Base-by-base conservation (phyloP, 2,888 invertebrate genomes). In the Lasioglossum villosulum region DNA sequence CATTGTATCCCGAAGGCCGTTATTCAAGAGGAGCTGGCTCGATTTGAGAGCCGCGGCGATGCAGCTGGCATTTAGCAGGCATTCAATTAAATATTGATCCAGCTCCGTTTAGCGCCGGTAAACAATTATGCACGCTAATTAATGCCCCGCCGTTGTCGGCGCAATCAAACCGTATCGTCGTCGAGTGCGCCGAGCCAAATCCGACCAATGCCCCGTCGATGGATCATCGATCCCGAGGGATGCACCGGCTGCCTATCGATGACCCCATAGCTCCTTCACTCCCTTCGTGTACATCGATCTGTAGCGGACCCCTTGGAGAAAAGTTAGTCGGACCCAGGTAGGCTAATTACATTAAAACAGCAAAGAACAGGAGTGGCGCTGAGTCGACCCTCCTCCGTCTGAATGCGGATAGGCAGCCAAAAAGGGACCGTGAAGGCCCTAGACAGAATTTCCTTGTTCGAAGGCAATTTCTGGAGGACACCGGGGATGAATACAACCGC, bases 91-190 rank as follows among this genome's bases (percentile, higher is more conserved):
- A 94, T 94, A 94, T 94, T 94, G 94, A 94, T 94, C 93, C 94
- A 92, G 92, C 92, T 93, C 92, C 92, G 92, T 93, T 94, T 94
- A 94, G 93, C 92, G 90, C 92, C 91, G 92, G 94, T 93, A 94
- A 94, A 95, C 94, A 94, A 95, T 95, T 94, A 94, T 94, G 93
- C 93, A 92, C 94, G 93, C 94, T 94, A 94, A 95, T 94, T 95
- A 94, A 94, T 94, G 93, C 93, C 90, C 82, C 87, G 91, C 88
- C 91, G 92, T 92, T 93, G 93, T 93, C 92, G 93, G 91, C 90
- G 91, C 92, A 93, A 94, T 94, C 93, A 93, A 94, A 93, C 90
- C 92, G 91, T 90, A 92, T 92, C 92, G 92, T 92, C 92, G 92
- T 92, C 91, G 92, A 92, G 90, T 88, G 85, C 90, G 89, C 88